Percentiles rank a stretch among this genome's conserved stretches.
These are phyloP conservation scores for Perodicticus potto DNA, from an alignment of 2,797 vertebrate genomes.

Conservation along the genomic window DNA sequence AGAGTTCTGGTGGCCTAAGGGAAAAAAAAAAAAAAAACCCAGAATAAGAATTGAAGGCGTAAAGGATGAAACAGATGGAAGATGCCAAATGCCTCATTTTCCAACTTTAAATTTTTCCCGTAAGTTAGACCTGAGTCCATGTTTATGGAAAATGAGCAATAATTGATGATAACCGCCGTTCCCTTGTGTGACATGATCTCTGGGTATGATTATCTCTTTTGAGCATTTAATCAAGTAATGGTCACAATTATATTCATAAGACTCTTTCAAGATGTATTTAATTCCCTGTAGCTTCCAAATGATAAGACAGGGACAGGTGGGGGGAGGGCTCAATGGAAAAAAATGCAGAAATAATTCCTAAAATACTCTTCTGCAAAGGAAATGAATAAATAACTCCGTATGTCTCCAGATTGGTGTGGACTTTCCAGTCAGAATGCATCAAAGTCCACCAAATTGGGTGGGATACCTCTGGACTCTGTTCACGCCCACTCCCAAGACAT, in stretches of 20 bases:
- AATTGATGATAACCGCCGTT: conserved; percentile 63
- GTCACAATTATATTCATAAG: conserved; percentile 63
- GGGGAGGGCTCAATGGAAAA: neutral
- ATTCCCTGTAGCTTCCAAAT: conserved; percentile 32
- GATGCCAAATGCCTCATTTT: conserved; percentile 54
- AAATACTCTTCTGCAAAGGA: conserved; percentile 39
- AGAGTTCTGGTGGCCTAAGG: neutral
- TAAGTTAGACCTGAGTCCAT: conserved; percentile 24
- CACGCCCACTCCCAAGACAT: neutral
- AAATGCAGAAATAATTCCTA: conserved; percentile 16
- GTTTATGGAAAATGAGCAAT: conserved; percentile 69
- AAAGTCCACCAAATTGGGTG: neutral
- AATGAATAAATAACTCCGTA: conserved; percentile 59
- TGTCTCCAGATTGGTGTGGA: conserved; percentile 37
- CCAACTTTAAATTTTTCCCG: conserved; percentile 15
- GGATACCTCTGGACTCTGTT: neutral
- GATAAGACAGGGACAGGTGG: conserved; percentile 35
- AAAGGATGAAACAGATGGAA: conserved; percentile 54
- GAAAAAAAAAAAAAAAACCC: conserved; percentile 27
- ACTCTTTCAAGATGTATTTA: conserved; percentile 59
- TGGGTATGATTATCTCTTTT: conserved; percentile 61
- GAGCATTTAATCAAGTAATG: conserved; percentile 68
- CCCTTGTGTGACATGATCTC: conserved; percentile 17
- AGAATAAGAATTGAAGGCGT: conserved; percentile 20
- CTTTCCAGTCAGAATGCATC: conserved; percentile 47